Conservation (phyloP, 2,888 invertebrate genomes). For the Adelognathus sp. region DNA sequence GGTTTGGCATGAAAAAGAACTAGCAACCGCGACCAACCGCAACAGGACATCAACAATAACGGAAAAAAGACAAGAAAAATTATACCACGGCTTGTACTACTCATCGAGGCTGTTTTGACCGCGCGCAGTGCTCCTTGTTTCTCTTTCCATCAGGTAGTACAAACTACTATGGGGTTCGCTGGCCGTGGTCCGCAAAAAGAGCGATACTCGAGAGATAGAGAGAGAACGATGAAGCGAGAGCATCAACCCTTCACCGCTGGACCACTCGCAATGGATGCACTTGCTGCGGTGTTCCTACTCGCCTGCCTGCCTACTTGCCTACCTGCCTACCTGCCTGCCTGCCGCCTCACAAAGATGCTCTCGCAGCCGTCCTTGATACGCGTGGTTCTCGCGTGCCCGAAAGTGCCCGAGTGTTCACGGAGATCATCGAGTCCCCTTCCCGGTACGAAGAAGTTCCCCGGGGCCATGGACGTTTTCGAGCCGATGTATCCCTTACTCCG, state of each 20-base stretch:
- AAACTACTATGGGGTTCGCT: conserved; percentile 25
- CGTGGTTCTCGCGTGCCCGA: conserved; percentile 70
- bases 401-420: conserved; percentile 50
- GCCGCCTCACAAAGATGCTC: conserved; percentile 61
- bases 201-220: conserved; percentile 35
- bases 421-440: conserved; percentile 40
- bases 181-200: conserved; percentile 46
- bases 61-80: conserved; percentile 1
- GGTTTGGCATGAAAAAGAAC: background rate
- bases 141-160: conserved; percentile 16
- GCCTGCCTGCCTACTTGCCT: conserved; percentile 17
- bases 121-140: background rate
- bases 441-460: conserved; percentile 49
- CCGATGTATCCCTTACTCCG: conserved; percentile 58
- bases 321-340: conserved; percentile 28
- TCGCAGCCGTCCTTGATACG: conserved; percentile 66
- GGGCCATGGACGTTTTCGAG: conserved; percentile 61
- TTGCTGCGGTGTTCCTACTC: conserved; percentile 36
- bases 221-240: conserved; percentile 20
- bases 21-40: background rate
- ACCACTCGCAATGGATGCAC: conserved; percentile 47
- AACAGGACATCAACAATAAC: background rate
- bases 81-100: background rate
- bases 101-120: background rate
- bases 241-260: conserved; percentile 51